These are phyloP conservation scores for Labeo catla DNA, from an alignment of 2,113 vertebrate species.

Conservation along the genomic window DNA sequence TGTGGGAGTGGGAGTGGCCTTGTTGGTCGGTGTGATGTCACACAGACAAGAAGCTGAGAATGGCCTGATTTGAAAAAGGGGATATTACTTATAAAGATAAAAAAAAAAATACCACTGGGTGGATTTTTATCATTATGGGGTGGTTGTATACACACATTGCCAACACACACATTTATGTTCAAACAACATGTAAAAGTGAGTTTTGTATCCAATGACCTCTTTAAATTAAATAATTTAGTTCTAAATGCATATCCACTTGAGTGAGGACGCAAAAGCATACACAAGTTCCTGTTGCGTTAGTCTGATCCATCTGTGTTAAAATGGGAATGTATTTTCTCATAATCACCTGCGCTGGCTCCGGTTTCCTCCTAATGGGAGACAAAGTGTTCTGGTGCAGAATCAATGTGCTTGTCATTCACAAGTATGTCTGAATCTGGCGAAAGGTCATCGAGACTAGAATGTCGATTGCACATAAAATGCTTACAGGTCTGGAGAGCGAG, in stretches of 20 bases:
- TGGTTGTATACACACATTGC: too few relatives aligned
- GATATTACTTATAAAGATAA: too few relatives aligned
- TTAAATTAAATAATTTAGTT: too few relatives aligned
- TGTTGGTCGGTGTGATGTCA: too few relatives aligned
- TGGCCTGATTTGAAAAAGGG: too few relatives aligned
- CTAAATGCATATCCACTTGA: neutral
- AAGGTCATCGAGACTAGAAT: constrained; percentile 68
- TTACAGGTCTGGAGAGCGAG: constrained; percentile 44
- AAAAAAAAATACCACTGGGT: too few relatives aligned
- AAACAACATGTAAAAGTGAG: too few relatives aligned
- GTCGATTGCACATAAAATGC: constrained; percentile 63
- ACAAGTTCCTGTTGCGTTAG: neutral
- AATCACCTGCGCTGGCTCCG: constrained; percentile 25
- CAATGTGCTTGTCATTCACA: constrained; percentile 71
- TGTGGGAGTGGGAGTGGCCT: too few relatives aligned
- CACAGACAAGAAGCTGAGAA: too few relatives aligned
- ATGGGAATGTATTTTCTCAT: constrained; percentile 24
- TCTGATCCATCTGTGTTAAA: neutral
- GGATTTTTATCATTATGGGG: too few relatives aligned
- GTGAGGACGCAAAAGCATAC: neutral
- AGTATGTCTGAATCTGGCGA: constrained; percentile 64
- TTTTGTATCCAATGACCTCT: too few relatives aligned
- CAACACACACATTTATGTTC: too few relatives aligned
- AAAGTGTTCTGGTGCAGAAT: constrained; percentile 57
- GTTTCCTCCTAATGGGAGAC: constrained; percentile 59